Base-by-base conservation (phyloP, 2,797 vertebrate genomes). In the Lepilemur septentrionalis region DNA sequence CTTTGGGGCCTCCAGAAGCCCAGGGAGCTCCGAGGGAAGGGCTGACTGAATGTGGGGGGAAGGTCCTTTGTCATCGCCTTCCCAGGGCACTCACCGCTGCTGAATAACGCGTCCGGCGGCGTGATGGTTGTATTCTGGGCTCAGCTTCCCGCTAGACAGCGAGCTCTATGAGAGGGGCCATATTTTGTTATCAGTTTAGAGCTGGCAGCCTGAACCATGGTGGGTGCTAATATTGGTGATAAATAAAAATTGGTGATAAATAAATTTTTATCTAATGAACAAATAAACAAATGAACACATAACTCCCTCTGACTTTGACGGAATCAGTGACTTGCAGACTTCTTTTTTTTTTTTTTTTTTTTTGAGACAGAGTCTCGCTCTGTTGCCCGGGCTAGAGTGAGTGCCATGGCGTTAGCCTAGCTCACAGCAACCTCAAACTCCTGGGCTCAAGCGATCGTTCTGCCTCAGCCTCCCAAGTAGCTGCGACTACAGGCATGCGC, bases 111-210 rank as follows among this genome's bases (percentile, higher is more conserved):
- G 0, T 59, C 48, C 79, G 41, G 20, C 12, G 67, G 14, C 4
- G 0, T 4, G 20, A 35, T 8, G 4, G 9, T 14, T 81, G 25
- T 55, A 17, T 17, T 50, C 67, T 7, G 35, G 83, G 73, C 63
- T 83, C 20, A n/a, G 73, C 30, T 76, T 65, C 23, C n/a, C 73
- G 25, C 3, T 22, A 22, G 67, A 28, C 35, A 55, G 18, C 20
- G 46, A 85, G 30, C 14, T 59, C 25, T 9, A 0, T 1, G 2
- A 43, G 7, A 35, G 7, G 14, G 10, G 30, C 32, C 32, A 1
- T 43, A 20, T 1, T 25, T 73, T 32, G 52, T 57, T 25, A 28
- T 48, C n/a, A 25, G 28, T 65, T 30, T 32, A 35, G 83, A 59
- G 22, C 30, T n/a, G n/a, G 48, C 22, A 46, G 35, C 46, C 70